phyloP scores from a whole-genome alignment of 2,888 invertebrate genomes.

The Apotomis betuletana region DNA sequence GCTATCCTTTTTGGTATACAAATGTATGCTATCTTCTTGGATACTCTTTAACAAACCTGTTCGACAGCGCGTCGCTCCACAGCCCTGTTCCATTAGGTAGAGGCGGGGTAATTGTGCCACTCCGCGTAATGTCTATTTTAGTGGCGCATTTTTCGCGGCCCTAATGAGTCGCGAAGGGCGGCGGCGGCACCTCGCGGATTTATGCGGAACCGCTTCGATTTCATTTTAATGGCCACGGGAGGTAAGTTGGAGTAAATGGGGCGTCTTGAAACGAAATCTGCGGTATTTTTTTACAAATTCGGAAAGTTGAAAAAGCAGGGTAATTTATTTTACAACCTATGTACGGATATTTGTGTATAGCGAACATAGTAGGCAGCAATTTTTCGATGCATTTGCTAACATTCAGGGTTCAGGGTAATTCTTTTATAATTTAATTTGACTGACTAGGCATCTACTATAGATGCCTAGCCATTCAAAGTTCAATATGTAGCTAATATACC shows the following conservation, averaged over 20 bases:
- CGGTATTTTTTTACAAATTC: slow-evolving; percentile 8
- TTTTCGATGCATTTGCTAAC: too few relatives aligned
- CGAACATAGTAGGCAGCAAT: too few relatives aligned
- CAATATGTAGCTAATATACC: too few relatives aligned
- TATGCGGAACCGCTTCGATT: slow-evolving; percentile 38
- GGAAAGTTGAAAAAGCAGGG: slow-evolving; percentile 11
- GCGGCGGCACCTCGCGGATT: slow-evolving; percentile 48
- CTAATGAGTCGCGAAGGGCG: slow-evolving; percentile 79
- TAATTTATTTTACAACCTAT: neutral
- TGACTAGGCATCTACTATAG: too few relatives aligned
- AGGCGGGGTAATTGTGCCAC: slow-evolving; percentile 79
- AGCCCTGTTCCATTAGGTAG: slow-evolving; percentile 38
- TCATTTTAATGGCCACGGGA: slow-evolving; percentile 33
- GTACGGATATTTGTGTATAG: neutral
- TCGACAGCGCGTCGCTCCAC: neutral
- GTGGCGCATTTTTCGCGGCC: slow-evolving; percentile 73
- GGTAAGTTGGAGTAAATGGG: slow-evolving; percentile 20
- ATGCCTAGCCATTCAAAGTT: too few relatives aligned
- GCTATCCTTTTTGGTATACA: too few relatives aligned
- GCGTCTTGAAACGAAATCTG: slow-evolving; percentile 6
- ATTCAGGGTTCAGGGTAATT: too few relatives aligned
- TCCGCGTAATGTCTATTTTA: slow-evolving; percentile 83
- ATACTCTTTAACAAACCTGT: neutral
- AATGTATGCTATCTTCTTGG: too few relatives aligned
- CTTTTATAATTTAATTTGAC: too few relatives aligned